A percentile compares a stretch with the other conserved stretches of the same genome.
phyloP scores from a whole-genome alignment of 2,113 vertebrate species.

The Hippocampus abdominalis region DNA sequence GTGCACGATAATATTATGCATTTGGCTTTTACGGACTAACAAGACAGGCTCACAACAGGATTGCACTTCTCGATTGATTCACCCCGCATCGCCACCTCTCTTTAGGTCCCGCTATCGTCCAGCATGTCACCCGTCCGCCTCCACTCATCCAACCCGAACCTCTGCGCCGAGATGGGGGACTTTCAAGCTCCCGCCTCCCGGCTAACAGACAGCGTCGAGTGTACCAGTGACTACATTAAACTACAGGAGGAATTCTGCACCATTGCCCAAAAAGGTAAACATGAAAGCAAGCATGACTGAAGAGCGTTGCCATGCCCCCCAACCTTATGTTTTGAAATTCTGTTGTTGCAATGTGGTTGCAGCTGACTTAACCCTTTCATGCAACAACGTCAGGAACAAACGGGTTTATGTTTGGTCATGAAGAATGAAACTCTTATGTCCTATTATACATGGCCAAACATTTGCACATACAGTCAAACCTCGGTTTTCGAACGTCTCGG shows the following conservation, averaged over 20 bases:
- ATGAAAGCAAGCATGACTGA: not conserved
- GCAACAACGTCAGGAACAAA: not conserved
- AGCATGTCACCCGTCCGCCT: conserved; percentile 90
- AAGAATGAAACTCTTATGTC: too few relatives aligned
- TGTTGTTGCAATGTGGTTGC: not conserved
- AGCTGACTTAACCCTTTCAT: not conserved
- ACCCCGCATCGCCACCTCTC: conserved; percentile 11
- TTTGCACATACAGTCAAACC: too few relatives aligned
- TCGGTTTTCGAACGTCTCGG: too few relatives aligned
- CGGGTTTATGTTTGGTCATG: not conserved
- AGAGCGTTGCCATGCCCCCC: not conserved
- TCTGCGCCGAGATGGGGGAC: conserved; percentile 88
- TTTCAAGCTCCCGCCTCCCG: conserved; percentile 83
- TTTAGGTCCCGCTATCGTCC: conserved; percentile 88
- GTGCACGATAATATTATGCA: not conserved
- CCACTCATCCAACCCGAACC: conserved; percentile 97
- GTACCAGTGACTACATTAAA: conserved; percentile 89
- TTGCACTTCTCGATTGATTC: conserved; percentile 10
- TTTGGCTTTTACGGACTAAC: not conserved
- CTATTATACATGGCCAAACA: too few relatives aligned
- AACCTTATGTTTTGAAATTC: not conserved
- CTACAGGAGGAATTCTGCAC: conserved; percentile 97
- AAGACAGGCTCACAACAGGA: not conserved
- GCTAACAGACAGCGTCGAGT: conserved; percentile 82
- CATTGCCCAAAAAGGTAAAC: conserved; percentile 95